Base-by-base conservation (phyloP, 2,797 vertebrate species). In the Tragelaphus oryx region DNA sequence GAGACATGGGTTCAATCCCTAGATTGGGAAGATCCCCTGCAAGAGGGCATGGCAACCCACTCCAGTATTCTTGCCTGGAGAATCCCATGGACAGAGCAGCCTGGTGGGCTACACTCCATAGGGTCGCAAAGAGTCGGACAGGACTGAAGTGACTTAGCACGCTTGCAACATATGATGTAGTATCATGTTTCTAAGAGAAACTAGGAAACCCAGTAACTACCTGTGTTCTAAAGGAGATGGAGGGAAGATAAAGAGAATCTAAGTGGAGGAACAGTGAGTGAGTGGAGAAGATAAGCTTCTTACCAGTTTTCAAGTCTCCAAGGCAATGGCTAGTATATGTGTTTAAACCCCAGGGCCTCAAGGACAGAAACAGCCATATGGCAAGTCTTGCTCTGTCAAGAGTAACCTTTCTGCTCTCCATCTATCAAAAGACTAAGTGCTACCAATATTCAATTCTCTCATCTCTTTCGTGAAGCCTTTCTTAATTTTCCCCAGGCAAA, bases 141-240 rank as follows among this genome's bases (percentile, higher is more conserved):
- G 2, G 68, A 41, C 37, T 71, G 68, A 41, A 41, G 37, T 4
- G 12, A 44, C 68, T 44, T 13, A 26, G 68, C 68, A 71, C 37
- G 13, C 37, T 24, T 24, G 37, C 22, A 91, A 96, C n/a, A 87
- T 7, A 14, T 0, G 26, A 75, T 10, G 24, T 4, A 33, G 48
- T 30, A 80, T 44, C 87, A 59, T 1, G 22, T 37, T 95, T 78
- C 87, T 59, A 57, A 95, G 74, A 94, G 55, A 85, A 96, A 94
- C 33, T 3, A 94, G 74, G 46, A 96, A 94, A 90, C 88, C 88
- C 37, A 60, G 84, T 81, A 44, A 75, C 12, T 83, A 48, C 28
- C 52, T 62, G 5, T 62, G 41, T 89, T 85, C 82, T 71, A 12
- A 91, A 71, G 82, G 60, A 89, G 83, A 87, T 18, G 28, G 46